A percentile compares a stretch with the other conserved stretches of the same genome.
Evolutionary conservation across 2,113 vertebrate species (phyloP).

Genomic region (Istiophorus platypterus): DNA sequence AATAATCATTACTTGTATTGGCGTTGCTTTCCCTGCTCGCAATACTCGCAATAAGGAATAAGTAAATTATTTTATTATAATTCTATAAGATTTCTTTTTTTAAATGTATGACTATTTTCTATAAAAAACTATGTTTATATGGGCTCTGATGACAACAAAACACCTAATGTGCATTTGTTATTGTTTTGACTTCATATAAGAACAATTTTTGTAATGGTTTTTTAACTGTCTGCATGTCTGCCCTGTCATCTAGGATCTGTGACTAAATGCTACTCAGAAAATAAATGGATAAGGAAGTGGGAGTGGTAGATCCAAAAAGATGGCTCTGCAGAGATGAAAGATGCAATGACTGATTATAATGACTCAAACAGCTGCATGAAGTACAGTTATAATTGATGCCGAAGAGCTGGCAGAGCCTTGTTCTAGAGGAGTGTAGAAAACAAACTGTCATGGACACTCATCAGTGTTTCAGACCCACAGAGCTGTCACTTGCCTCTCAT

Average conservation of each 20-base stretch:
- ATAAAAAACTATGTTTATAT: too few relatives aligned
- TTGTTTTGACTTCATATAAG: background rate
- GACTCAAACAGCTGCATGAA: constrained; percentile 66
- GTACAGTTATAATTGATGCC: constrained; percentile 58
- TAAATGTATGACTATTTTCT: too few relatives aligned
- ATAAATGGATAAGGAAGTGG: constrained; percentile 17
- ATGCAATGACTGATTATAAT: constrained; percentile 45
- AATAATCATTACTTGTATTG: too few relatives aligned
- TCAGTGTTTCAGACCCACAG: constrained; percentile 42
- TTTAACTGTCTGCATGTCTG: too few relatives aligned
- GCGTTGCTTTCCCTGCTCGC: too few relatives aligned
- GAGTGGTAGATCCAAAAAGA: constrained; percentile 15
- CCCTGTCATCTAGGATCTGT: background rate
- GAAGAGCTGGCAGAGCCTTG: constrained; percentile 27
- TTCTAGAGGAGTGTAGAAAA: constrained; percentile 51
- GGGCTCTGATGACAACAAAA: too few relatives aligned
- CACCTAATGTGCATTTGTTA: too few relatives aligned
- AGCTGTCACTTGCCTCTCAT: constrained; percentile 57
- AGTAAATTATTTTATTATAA: too few relatives aligned
- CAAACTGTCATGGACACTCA: constrained; percentile 52
- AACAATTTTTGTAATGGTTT: background rate
- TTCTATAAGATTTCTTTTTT: too few relatives aligned
- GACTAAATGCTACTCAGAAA: background rate
- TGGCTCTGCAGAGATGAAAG: constrained; percentile 34
- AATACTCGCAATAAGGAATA: too few relatives aligned